Evolutionary conservation across 2,888 invertebrate species (phyloP), one percentile per base, ranked within the genome.

Genomic region (Drepana falcataria): DNA sequence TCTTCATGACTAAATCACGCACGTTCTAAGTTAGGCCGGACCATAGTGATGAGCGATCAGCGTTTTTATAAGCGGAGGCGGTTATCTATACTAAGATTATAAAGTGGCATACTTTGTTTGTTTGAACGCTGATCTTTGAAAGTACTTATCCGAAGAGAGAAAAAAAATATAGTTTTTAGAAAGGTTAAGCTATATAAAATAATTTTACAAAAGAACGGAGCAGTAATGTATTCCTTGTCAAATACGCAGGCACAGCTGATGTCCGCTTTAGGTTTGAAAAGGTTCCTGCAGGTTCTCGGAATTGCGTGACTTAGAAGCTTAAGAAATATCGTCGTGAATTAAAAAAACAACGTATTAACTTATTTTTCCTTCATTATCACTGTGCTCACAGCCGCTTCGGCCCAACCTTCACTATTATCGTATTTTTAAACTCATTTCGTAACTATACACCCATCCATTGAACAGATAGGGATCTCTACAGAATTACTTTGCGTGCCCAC

Each of bases 391-490:
- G 59, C 54, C 58, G 59, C 53, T 21, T 55, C 56, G 51, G 41
- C 58, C 61, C 64, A 79, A 79, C 72, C 77, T 77, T 76, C 71
- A 69, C 57, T 34, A 64, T 61, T 73, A 73, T 73, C 69, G 75
- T 77, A 74, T 75, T 79, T 79, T 82, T 76, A 73, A 77, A 81
- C 75, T 74, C 71, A 79, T 81, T 85, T 79, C 79, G 79, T 82
- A 81, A 84, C 81, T 74, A 79, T 81, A 85, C 81, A 85, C 84
- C 85, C 83, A 86, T 83, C 85, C 84, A 87, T 87, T 86, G 88
- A 80, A 77, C 81, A 85, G 88, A 88, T 88, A 85, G 79, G 69
- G 70, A 88, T 87, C 87, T 83, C 65, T 70, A 76, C 69, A 72
- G 73, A 81, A 80, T 79, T 79, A 80, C 81, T 77, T 86, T 74